These are phyloP conservation scores for Rhopalosiphum maidis DNA, from an alignment of 1,140 invertebrate species.

Conservation along the genomic window DNA sequence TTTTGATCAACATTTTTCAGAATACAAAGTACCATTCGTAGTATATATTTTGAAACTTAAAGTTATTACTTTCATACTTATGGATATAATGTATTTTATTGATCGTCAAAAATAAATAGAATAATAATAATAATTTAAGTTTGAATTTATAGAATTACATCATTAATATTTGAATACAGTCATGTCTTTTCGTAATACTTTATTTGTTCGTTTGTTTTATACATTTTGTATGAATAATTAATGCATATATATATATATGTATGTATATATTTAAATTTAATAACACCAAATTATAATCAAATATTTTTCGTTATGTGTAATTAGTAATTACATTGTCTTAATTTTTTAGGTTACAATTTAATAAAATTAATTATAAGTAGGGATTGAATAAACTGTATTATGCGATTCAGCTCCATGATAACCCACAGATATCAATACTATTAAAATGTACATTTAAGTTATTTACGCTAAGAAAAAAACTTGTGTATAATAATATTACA, in stretches of 20 bases:
- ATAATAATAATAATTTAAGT: not conserved
- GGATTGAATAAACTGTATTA: not conserved
- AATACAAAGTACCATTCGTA: not conserved
- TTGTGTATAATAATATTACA: not conserved
- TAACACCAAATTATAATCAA: not conserved
- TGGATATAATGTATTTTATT: not conserved
- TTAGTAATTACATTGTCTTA: not conserved
- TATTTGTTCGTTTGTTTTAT: not conserved
- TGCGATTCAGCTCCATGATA: not conserved
- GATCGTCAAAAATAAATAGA: not conserved
- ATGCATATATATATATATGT: too few relatives aligned
- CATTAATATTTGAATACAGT: not conserved
- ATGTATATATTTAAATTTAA: not conserved
- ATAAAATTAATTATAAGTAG: not conserved
- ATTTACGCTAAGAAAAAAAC: not conserved
- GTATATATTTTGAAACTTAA: not conserved
- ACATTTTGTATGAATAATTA: not conserved
- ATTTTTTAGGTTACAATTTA: not conserved
- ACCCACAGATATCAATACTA: not conserved
- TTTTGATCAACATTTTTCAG: not conserved
- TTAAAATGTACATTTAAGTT: not conserved
- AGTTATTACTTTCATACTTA: not conserved
- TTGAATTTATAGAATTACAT: not conserved
- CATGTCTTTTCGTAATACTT: too few relatives aligned
- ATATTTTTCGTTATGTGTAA: not conserved